phyloP scores from a whole-genome alignment of 2,113 vertebrate species.

The Camelus bactrianus region DNA sequence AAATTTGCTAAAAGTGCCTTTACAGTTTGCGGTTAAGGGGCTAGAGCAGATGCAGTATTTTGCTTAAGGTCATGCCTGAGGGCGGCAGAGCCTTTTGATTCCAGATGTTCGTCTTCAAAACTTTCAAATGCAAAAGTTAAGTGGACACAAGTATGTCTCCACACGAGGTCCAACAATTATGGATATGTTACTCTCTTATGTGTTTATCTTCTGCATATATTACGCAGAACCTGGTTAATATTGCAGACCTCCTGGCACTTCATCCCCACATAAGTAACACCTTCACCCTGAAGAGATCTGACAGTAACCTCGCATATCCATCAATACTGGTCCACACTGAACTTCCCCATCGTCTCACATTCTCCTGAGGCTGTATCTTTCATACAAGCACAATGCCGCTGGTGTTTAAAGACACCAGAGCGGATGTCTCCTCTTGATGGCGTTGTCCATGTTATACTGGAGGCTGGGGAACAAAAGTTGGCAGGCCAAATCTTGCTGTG shows the following conservation, averaged over 20 bases:
- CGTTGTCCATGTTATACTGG: not conserved
- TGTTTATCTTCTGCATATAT: not conserved
- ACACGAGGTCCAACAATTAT: too few species aligned
- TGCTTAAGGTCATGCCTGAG: too few species aligned
- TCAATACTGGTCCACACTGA: not conserved
- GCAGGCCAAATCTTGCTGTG: not conserved
- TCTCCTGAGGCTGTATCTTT: not conserved
- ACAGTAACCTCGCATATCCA: not conserved
- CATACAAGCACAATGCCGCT: too few species aligned
- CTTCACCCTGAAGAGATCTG: not conserved
- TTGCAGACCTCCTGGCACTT: too few species aligned
- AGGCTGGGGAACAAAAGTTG: not conserved
- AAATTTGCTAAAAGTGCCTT: too few species aligned
- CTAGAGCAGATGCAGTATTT: too few species aligned
- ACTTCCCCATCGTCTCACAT: not conserved
- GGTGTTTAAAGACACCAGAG: not conserved
- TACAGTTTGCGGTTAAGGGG: too few species aligned
- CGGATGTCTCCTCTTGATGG: not conserved
- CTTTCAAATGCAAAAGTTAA: not conserved
- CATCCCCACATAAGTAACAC: not conserved
- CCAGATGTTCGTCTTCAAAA: not conserved
- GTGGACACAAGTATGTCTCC: rapidly evolving
- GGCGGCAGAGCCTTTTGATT: too few species aligned
- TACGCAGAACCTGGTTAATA: too few species aligned
- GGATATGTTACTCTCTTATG: not conserved